Evolutionary conservation across 2,113 vertebrate species (phyloP).

Genomic region (Zosterops japonicus): DNA sequence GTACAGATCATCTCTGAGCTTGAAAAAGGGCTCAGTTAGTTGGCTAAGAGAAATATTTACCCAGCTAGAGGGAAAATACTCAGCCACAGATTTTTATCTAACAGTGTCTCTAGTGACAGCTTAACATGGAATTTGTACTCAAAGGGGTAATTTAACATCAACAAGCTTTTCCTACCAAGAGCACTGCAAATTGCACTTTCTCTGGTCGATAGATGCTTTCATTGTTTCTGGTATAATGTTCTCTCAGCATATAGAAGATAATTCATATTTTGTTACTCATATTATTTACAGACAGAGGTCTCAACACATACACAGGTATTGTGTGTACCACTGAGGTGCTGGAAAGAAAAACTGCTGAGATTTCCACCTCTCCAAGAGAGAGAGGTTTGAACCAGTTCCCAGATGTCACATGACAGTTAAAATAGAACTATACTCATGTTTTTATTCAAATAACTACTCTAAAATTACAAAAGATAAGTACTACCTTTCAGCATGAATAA

Average conservation of each 20-base stretch:
- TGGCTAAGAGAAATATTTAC: conserved; percentile 38
- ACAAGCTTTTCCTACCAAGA: neutral
- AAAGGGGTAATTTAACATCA: neutral
- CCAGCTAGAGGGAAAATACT: conserved; percentile 10
- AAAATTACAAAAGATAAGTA: conserved; percentile 75
- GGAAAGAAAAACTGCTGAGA: neutral
- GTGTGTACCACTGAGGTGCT: neutral
- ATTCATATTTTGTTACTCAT: neutral
- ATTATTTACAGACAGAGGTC: neutral
- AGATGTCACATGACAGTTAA: conserved; percentile 68
- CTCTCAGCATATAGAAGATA: neutral
- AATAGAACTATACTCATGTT: conserved; percentile 58
- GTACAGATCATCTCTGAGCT: neutral
- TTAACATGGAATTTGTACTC: neutral
- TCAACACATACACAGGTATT: neutral
- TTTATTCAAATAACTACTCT: conserved; percentile 71
- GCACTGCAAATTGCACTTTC: neutral
- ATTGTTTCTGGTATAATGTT: neutral
- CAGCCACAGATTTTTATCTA: conserved; percentile 44
- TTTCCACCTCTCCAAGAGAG: neutral
- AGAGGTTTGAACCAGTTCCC: conserved; percentile 40
- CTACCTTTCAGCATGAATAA: conserved; percentile 74
- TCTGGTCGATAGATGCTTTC: neutral
- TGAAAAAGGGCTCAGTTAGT: neutral
- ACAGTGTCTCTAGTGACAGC: neutral